Conservation (phyloP, 2,888 invertebrate genomes). For the Chrysolina haemoptera region DNA sequence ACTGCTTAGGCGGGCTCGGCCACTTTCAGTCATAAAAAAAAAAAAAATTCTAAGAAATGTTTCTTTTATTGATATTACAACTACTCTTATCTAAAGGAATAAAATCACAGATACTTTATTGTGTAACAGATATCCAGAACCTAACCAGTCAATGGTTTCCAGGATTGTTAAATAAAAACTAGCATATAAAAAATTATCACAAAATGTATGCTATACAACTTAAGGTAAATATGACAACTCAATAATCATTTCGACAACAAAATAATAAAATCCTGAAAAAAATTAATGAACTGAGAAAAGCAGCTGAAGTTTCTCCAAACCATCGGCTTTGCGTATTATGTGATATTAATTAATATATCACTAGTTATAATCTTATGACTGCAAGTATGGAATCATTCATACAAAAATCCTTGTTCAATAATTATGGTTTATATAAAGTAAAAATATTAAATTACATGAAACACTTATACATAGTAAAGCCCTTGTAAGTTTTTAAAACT, state of each 20-base stretch:
- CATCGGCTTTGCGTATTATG: not conserved
- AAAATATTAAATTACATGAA: not conserved
- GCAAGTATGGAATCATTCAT: not conserved
- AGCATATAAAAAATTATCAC: constrained; percentile 49
- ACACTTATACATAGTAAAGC: not conserved
- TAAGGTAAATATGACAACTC: not conserved
- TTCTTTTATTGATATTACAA: constrained; percentile 46
- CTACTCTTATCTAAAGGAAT: constrained; percentile 60
- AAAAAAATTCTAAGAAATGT: constrained; percentile 21
- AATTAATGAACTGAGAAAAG: not conserved
- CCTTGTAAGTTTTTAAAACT: not conserved
- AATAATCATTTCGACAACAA: not conserved
- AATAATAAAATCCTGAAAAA: not conserved
- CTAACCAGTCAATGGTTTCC: constrained; percentile 31
- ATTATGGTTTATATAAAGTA: not conserved
- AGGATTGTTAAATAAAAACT: constrained; percentile 32
- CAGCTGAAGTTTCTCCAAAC: not conserved
- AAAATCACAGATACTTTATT: constrained; percentile 70
- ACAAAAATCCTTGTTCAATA: not conserved
- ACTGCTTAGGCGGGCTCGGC: too few relatives aligned
- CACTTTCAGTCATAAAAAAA: too few relatives aligned
- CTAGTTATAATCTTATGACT: not conserved
- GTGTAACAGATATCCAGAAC: constrained; percentile 56
- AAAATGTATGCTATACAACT: constrained; percentile 35
- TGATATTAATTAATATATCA: not conserved